A percentile compares a stretch with the other conserved stretches of the same genome.
These are phyloP conservation scores for Dorcus hopei DNA, from an alignment of 2,888 invertebrate genomes.

Conservation along the genomic window DNA sequence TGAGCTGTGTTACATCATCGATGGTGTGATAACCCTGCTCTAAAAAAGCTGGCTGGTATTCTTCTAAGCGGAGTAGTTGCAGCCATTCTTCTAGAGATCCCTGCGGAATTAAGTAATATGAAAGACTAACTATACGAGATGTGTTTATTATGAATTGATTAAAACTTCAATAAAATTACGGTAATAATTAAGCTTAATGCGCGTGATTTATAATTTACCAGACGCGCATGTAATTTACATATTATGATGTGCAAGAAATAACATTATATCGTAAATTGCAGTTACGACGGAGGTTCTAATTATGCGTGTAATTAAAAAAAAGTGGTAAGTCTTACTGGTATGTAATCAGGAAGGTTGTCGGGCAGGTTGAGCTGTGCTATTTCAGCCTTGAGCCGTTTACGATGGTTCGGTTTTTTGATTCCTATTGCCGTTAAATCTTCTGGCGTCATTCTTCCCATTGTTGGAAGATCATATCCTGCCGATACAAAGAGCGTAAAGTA, in stretches of 20 bases:
- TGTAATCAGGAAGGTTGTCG: constrained; percentile 92
- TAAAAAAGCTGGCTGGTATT: constrained; percentile 85
- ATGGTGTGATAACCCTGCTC: constrained; percentile 93
- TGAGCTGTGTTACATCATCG: constrained; percentile 89
- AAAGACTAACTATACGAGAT: too few relatives aligned
- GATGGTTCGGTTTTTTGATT: constrained; percentile 95
- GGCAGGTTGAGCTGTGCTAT: constrained; percentile 91
- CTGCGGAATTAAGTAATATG: constrained; percentile 47
- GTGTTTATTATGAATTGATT: too few relatives aligned
- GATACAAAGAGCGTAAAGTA: constrained; percentile 90
- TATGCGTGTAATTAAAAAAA: background rate
- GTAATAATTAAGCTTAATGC: background rate
- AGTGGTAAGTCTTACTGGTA: constrained; percentile 65
- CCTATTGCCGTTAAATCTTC: constrained; percentile 87
- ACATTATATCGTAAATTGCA: background rate
- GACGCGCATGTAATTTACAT: background rate
- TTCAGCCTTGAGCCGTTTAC: constrained; percentile 93
- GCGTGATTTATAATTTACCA: background rate
- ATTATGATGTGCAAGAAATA: background rate
- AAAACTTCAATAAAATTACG: too few relatives aligned
- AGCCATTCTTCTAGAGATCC: constrained; percentile 95
- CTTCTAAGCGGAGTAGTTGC: constrained; percentile 82
- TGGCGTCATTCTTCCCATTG: constrained; percentile 98
- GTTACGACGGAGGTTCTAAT: background rate
- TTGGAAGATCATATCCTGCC: constrained; percentile 96